Evolutionary conservation across 2,113 vertebrate genomes (phyloP).

Genomic region (Lucifuga dentata): DNA sequence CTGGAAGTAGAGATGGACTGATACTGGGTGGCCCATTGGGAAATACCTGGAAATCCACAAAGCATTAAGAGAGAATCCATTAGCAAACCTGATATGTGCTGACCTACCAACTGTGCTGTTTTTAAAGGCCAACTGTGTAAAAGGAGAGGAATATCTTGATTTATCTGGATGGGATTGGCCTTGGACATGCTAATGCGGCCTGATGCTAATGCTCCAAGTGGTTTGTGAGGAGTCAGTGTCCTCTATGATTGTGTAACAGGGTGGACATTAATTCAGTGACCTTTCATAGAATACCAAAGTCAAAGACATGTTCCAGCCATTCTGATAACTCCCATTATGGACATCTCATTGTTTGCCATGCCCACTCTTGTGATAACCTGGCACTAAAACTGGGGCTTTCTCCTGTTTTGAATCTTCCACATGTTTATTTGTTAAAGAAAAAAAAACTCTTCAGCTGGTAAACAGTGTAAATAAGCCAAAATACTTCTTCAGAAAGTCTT

Average conservation of each 20-base stretch:
- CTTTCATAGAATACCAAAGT: slow-evolving; percentile 57
- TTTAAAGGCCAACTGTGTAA: slow-evolving; percentile 45
- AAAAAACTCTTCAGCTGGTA: slow-evolving; percentile 20
- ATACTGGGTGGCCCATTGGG: slow-evolving; percentile 93
- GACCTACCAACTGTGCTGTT: slow-evolving; percentile 31
- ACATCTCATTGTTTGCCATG: neutral
- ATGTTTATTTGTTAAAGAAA: slow-evolving; percentile 5
- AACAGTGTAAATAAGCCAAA: neutral
- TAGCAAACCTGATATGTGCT: slow-evolving; percentile 45
- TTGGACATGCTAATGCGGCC: slow-evolving; percentile 59
- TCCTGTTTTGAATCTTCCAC: slow-evolving; percentile 11
- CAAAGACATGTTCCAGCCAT: slow-evolving; percentile 44
- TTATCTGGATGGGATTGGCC: slow-evolving; percentile 29
- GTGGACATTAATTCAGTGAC: slow-evolving; percentile 68
- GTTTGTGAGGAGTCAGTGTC: slow-evolving; percentile 48
- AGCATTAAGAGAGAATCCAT: slow-evolving; percentile 38
- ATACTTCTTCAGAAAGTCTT: slow-evolving; percentile 10
- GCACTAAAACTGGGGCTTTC: too few relatives aligned
- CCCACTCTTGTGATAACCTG: neutral
- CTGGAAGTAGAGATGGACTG: slow-evolving; percentile 96
- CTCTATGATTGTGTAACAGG: slow-evolving; percentile 56
- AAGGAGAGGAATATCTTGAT: slow-evolving; percentile 54
- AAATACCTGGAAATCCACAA: slow-evolving; percentile 87
- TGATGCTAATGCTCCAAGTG: slow-evolving; percentile 53
- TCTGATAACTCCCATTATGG: slow-evolving; percentile 36